Conservation (phyloP, 1,140 invertebrate genomes). For the Leptonema lineaticorne region DNA sequence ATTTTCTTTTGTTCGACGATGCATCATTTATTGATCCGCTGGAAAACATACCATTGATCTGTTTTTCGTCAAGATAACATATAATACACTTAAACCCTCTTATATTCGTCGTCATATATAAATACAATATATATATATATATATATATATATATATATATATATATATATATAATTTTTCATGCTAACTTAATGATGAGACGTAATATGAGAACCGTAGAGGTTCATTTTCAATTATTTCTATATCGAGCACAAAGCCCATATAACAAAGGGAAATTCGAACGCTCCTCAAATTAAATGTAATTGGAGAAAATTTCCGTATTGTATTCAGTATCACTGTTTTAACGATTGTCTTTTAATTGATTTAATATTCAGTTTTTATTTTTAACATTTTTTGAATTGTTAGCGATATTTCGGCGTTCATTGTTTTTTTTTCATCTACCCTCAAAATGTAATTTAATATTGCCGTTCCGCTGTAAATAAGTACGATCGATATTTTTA, state of each 20-base stretch:
- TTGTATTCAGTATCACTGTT: no score
- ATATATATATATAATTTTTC: neutral
- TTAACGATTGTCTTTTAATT: no score
- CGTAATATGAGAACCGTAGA: neutral
- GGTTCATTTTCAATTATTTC: neutral
- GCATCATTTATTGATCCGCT: no score
- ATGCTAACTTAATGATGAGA: neutral
- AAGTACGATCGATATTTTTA: no score
- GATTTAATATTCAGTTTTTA: no score
- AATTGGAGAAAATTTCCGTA: neutral
- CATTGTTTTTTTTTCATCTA: neutral
- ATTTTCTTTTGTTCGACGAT: slow-evolving; percentile 5
- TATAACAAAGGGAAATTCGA: neutral
- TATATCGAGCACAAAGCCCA: neutral
- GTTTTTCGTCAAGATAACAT: neutral
- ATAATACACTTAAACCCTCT: no score
- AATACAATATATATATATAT: no score
- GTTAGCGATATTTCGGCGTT: neutral
- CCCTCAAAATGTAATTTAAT: no score
- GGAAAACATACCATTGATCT: neutral
- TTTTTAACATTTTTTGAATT: no score
- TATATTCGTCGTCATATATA: no score
- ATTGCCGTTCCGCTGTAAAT: no score
- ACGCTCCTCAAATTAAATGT: neutral
- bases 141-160: no score